Base-by-base conservation (phyloP, 2,888 invertebrate species). In the Dasysyrphus tricinctus region DNA sequence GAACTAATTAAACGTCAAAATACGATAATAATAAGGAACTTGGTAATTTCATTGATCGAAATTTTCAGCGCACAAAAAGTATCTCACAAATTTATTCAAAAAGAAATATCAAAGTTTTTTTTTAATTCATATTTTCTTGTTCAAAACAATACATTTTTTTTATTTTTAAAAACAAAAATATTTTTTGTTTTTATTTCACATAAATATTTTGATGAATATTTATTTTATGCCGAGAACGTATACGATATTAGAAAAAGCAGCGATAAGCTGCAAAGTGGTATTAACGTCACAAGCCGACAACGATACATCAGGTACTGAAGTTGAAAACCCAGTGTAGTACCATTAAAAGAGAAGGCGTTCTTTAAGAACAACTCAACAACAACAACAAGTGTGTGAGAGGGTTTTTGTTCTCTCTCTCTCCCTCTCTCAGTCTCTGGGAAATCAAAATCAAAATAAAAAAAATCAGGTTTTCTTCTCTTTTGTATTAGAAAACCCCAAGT, bases 291-390 rank as follows among this genome's bases (percentile, higher is more conserved):
- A 75, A 78, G 69, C 70, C 81, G 74, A 79, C 86, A 82, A 67
- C 86, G 78, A 75, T 51, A 86, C 78, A 61, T 82, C 74, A 86
- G 78, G 78, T 86, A 86, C 86, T 86, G 82, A 79, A 67, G 70
- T 73, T 54, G 32, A 34, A 82, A 75, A 72, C 56, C 29, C 70
- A 75, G 75, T 74, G 86, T 82, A 79, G 78, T 67, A 65, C 74
- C 75, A 79, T 82, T 86, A 86, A 78, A 86, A 86, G 86, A 86
- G 86, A 70, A 73, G 82, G 70, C 78, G 74, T 82, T 82, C 82
- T 81, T 82, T 86, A 81, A 81, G 82, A 82, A 86, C 69, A 32
- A 67, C 49, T 54, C n/a, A 16, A 16, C 32, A 14, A 32, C 49
- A 47, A 80, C 69, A 78, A 78, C 85, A 80, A 78, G 81, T 86